Evolutionary conservation across 2,888 invertebrate genomes (phyloP).

Genomic region (Nasonovia ribisnigri): DNA sequence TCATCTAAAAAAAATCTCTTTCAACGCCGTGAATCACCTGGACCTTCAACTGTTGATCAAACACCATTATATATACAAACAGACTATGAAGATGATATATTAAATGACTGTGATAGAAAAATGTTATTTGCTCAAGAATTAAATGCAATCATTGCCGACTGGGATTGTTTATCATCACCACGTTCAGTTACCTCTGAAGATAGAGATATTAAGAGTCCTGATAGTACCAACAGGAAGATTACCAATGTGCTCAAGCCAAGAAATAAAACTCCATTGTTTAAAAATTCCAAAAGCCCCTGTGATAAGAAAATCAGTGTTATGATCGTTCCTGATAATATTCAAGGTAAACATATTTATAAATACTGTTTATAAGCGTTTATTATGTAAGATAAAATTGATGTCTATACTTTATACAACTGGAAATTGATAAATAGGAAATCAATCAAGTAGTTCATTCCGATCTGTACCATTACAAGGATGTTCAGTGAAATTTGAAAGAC

Average conservation of each 20-base stretch:
- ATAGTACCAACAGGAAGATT: conserved; percentile 42
- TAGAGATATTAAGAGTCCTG: conserved; percentile 58
- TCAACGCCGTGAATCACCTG: conserved; percentile 51
- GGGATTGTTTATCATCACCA: conserved; percentile 67
- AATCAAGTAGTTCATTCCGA: conserved; percentile 40
- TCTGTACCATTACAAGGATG: conserved; percentile 59
- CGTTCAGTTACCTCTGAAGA: conserved; percentile 65
- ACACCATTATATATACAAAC: conserved; percentile 64
- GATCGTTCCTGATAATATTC: conserved; percentile 55
- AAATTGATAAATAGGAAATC: conserved; percentile 32
- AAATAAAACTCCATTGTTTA: conserved; percentile 60
- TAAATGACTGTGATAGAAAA: conserved; percentile 64
- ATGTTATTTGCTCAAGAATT: conserved; percentile 64
- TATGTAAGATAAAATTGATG: background rate
- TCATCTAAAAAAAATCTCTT: conserved; percentile 64
- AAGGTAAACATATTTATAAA: conserved; percentile 47
- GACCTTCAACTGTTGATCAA: conserved; percentile 57
- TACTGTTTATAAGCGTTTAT: background rate
- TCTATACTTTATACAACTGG: background rate
- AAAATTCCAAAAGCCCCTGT: conserved; percentile 60
- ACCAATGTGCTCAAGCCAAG: conserved; percentile 63
- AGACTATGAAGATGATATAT: conserved; percentile 59
- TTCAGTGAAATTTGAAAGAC: conserved; percentile 77
- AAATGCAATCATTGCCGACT: conserved; percentile 68
- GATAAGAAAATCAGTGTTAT: conserved; percentile 61